phyloP scores from a whole-genome alignment of 2,888 invertebrate genomes.

The Macropis europaea region DNA sequence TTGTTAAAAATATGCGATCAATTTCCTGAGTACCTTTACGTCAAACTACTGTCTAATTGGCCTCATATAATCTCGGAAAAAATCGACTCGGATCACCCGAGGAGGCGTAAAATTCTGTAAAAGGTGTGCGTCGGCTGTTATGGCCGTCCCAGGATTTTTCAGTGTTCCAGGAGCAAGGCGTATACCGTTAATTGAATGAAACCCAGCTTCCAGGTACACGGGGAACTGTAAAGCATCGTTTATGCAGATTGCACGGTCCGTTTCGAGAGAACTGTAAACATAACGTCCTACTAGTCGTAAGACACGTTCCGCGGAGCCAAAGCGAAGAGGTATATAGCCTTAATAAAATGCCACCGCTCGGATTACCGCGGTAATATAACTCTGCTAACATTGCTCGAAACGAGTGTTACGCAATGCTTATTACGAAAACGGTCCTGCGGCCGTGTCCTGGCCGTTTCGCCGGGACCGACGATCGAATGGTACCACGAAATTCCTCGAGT shows the following conservation, averaged over 20 bases:
- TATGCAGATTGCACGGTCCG: constrained; percentile 42
- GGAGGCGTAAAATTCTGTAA: too few species aligned
- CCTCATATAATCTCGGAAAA: too few species aligned
- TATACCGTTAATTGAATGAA: constrained; percentile 55
- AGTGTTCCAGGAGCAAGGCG: neutral
- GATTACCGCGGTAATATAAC: constrained; percentile 42
- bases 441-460: neutral
- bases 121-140: too few species aligned
- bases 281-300: constrained; percentile 53
- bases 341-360: constrained; percentile 53
- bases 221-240: constrained; percentile 33
- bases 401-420: constrained; percentile 35
- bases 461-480: too few species aligned
- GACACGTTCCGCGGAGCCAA: constrained; percentile 48
- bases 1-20: too few species aligned
- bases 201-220: constrained; percentile 36
- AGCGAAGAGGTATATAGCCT: constrained; percentile 33
- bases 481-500: too few species aligned
- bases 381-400: constrained; percentile 40
- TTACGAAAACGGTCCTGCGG: constrained; percentile 21
- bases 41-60: too few species aligned
- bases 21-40: too few species aligned
- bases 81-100: too few species aligned
- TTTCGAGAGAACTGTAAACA: constrained; percentile 54
- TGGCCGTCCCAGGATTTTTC: too few species aligned